Evolutionary conservation across 2,797 vertebrate species (phyloP), one percentile per base, ranked within the genome.

Genomic region (Rhodeus uyekii): DNA sequence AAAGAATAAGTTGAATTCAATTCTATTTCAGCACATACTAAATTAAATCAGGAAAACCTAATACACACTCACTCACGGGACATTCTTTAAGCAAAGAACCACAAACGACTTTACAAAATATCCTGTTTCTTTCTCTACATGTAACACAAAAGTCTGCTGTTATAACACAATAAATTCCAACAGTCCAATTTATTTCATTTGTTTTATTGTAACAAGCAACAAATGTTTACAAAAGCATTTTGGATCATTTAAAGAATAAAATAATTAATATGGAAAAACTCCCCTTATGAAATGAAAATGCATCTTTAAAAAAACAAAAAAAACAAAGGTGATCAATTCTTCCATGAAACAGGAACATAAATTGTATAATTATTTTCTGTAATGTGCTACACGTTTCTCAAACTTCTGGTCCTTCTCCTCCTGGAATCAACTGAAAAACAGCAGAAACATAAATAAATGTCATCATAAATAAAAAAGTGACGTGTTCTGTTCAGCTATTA

Each of bases 391-490:
- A 61, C 5, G 2, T 86, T 80, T 78, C 73, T 95, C 90, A 99
- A 22, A 99, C 97, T 92, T 99, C 98, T 65, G 97, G 98, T 82
- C 98, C 98, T 95, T 99, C 97, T 88, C 97, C 98, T 91, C 98
- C 98, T 64, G 98, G 98, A 90, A 99, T 97, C 85, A 99, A 94
- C 97, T 99, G 89, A 18, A 82, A 80, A 71, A 44, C 27, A 68
- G 81, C 29, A 73, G 55, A 76, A 19, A 69, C 50, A 8, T 0
- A n/a, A n/a, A n/a, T n/a, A n/a, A n/a, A 55, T 16, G 22, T 50
- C 4, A 46, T 22, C 29, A 32, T 29, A 32, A 29, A 3, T 22
- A 3, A 71, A 3, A 48, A 71, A 46, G 27, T 48, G 8, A 73
- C 0, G 4, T 46, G 10, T 14, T 5, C 12, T 71, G 27, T 69